Evolutionary conservation across 2,888 invertebrate species (phyloP).

Genomic region (Tipula unca): DNA sequence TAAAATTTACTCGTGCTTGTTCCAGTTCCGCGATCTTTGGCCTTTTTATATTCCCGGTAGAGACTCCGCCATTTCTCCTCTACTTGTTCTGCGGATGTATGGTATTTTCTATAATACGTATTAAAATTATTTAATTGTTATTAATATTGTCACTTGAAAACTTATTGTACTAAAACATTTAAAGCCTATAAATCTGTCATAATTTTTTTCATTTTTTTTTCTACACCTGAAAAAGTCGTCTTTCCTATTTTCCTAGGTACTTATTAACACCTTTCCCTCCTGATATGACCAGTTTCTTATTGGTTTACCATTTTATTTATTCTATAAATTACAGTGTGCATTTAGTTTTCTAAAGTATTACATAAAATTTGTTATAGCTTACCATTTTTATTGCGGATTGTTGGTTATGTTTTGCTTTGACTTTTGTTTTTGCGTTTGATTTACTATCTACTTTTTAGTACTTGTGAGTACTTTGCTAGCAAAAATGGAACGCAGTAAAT

Average conservation of each 20-base stretch:
- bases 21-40: too few relatives aligned
- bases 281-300: too few relatives aligned
- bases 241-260: background rate
- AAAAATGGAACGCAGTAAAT: too few relatives aligned
- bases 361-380: too few relatives aligned
- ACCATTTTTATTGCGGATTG: too few relatives aligned
- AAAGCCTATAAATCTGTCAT: background rate
- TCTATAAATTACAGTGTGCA: background rate
- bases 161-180: background rate
- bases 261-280: background rate
- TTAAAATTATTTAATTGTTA: background rate
- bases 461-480: too few relatives aligned
- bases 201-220: background rate
- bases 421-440: too few relatives aligned
- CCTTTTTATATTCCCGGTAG: background rate
- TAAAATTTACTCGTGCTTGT: background rate
- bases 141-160: too few relatives aligned
- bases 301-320: too few relatives aligned
- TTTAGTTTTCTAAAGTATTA: too few relatives aligned
- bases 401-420: too few relatives aligned
- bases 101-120: background rate
- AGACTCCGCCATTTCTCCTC: background rate
- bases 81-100: background rate
- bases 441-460: too few relatives aligned
- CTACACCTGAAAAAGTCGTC: background rate